A percentile compares a stretch with the other conserved stretches of the same genome.
Evolutionary conservation across 1,140 invertebrate genomes (phyloP).

Genomic region (Brachionus rotundiformis): DNA sequence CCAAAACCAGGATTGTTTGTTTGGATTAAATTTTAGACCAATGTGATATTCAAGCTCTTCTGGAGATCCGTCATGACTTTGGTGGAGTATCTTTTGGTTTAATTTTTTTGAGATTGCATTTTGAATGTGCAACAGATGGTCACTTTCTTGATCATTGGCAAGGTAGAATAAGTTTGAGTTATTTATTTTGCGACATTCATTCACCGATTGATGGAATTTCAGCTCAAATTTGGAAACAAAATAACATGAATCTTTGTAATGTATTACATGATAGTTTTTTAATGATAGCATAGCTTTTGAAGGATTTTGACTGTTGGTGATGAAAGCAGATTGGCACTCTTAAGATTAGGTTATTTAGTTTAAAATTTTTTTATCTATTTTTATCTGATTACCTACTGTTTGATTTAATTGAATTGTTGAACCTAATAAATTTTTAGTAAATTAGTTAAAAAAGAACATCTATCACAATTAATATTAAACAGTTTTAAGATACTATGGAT

Average conservation of each 20-base stretch:
- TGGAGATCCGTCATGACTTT: background rate
- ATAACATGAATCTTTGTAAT: conserved; percentile 2
- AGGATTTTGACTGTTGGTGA: background rate
- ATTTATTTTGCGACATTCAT: background rate
- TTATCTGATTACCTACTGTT: background rate
- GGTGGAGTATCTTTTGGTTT: background rate
- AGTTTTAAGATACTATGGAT: too few species aligned
- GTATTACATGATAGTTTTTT: background rate
- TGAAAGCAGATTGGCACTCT: background rate
- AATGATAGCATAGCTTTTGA: background rate
- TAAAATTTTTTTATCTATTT: background rate
- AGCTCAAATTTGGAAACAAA: background rate
- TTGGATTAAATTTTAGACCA: background rate
- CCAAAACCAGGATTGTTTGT: background rate
- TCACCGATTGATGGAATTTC: background rate
- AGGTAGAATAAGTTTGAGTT: conserved; percentile 6
- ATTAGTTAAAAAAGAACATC: too few species aligned
- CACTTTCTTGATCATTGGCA: background rate
- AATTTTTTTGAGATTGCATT: background rate
- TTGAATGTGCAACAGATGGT: background rate
- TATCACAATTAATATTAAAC: too few species aligned
- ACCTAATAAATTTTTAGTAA: background rate
- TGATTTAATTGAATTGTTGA: background rate
- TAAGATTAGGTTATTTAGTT: background rate
- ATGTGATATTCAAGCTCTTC: background rate